Base-by-base conservation (phyloP, 35 echinoderm and acorn worm genomes). In the Ophioderma brevispina region DNA sequence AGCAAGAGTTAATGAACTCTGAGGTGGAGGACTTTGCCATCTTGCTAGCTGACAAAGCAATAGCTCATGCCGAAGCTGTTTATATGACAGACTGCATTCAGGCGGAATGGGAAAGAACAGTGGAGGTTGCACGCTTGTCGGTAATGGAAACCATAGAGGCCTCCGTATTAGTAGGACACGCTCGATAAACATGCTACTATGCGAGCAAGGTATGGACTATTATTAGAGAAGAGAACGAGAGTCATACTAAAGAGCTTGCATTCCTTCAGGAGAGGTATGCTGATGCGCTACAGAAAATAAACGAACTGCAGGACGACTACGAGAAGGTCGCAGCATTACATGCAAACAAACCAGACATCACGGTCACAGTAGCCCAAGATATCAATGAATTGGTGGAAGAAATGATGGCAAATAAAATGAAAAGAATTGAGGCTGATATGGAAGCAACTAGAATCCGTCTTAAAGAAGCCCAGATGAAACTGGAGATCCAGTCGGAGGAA, bases 111-210 rank as follows among this genome's bases (percentile, higher is more conserved):
- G 84, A 87, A 33, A 38, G 43, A 35, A 59, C 49, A 32, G 49
- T 87, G 37, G 14, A 80, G 34, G 41, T 39, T 34, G 52, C 81
- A 59, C 55, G 28, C 28, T 55, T 37, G 43, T 75, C 55, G 33
- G 76, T 84, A 30, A 85, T 95, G 30, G 93, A 91, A 46, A 86
- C 77, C 33, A 91, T 95, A 37, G 79, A 88, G n/a, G n/a, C n/a
- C n/a, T n/a, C n/a, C n/a, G n/a, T n/a, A n/a, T n/a, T n/a, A 40
- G 38, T 84, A 0, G 93, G 91, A 64, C 93, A 95, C 86, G 84
- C 93, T 13, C 46, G n/a, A 77, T 36, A 95, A 95, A 37, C 81
- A 91, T 37, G 80, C 88, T 6, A 81, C 79, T 37, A 89, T 95
- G 21, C 49, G 89, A 15, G 38, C 75, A 35, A 76, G 89, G 40